A percentile compares a stretch with the other conserved stretches of the same genome.
Evolutionary conservation across 2,888 invertebrate species (phyloP).

Genomic region (Trachelus stipa): DNA sequence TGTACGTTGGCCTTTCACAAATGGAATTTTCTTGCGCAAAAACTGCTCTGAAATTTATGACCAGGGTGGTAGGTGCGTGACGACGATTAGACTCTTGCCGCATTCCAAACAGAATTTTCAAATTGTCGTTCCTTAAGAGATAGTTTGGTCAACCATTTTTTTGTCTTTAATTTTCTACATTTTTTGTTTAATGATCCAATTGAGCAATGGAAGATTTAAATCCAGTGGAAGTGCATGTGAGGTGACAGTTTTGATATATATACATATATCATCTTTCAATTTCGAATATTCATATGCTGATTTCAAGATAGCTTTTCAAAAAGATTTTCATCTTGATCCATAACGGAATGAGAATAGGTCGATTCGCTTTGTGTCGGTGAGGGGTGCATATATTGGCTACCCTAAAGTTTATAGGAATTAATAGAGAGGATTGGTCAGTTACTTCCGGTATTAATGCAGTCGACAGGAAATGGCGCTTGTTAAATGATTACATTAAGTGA

Average conservation of each 20-base stretch:
- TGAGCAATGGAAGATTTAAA: neutral
- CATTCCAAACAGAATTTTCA: neutral
- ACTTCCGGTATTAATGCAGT: constrained; percentile 37
- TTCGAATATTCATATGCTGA: neutral
- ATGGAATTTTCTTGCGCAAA: neutral
- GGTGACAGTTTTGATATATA: neutral
- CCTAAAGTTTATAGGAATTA: constrained; percentile 28
- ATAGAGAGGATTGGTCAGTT: constrained; percentile 30
- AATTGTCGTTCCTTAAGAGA: neutral
- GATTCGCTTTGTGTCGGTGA: neutral
- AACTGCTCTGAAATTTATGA: neutral
- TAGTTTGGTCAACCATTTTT: neutral
- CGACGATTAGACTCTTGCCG: neutral
- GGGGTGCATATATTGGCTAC: neutral
- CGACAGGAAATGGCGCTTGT: constrained; percentile 39
- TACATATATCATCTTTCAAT: neutral
- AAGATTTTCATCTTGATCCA: neutral
- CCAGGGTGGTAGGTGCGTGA: neutral
- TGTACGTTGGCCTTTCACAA: neutral
- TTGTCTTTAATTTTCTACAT: neutral
- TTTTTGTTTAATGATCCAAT: neutral
- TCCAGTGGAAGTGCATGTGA: neutral
- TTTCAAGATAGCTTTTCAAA: neutral
- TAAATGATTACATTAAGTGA: constrained; percentile 30
- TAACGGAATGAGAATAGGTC: neutral